A percentile compares a stretch with the other conserved stretches of the same genome.
Conservation (phyloP, 2,113 vertebrate genomes). For the Prunella fulvescens region DNA sequence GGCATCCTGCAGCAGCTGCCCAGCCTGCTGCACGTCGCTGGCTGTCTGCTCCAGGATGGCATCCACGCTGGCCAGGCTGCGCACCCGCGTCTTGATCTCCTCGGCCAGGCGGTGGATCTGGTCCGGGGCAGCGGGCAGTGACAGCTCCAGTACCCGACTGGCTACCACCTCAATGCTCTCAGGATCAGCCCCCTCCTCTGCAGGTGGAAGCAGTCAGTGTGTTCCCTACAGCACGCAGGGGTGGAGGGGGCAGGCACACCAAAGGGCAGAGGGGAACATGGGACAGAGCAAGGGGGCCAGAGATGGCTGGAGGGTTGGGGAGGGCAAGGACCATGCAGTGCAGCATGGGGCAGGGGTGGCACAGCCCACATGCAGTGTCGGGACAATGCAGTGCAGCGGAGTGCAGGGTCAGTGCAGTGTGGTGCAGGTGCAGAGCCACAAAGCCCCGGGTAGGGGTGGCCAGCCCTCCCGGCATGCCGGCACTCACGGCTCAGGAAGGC, state of each 20-base stretch:
- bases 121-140: constrained; percentile 88
- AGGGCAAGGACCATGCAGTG: neutral
- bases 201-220: neutral
- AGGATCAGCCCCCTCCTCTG: constrained; percentile 95
- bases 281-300: neutral
- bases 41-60: constrained; percentile 87
- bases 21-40: constrained; percentile 81
- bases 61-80: constrained; percentile 90
- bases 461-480: fast-evolving
- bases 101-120: constrained; percentile 88
- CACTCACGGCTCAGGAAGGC: constrained; percentile 94
- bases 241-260: neutral
- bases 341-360: neutral
- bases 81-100: constrained; percentile 89
- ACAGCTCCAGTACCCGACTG: constrained; percentile 87
- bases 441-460: neutral
- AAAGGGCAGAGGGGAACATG: neutral
- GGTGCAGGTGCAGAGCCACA: neutral
- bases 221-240: fast-evolving
- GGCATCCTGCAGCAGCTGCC: constrained; percentile 86
- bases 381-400: fast-evolving
- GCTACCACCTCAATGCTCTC: constrained; percentile 94
- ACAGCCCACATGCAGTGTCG: neutral
- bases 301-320: neutral
- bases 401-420: neutral